Evolutionary conservation across 2,888 invertebrate genomes (phyloP).

Genomic region (Agrotis clavis): DNA sequence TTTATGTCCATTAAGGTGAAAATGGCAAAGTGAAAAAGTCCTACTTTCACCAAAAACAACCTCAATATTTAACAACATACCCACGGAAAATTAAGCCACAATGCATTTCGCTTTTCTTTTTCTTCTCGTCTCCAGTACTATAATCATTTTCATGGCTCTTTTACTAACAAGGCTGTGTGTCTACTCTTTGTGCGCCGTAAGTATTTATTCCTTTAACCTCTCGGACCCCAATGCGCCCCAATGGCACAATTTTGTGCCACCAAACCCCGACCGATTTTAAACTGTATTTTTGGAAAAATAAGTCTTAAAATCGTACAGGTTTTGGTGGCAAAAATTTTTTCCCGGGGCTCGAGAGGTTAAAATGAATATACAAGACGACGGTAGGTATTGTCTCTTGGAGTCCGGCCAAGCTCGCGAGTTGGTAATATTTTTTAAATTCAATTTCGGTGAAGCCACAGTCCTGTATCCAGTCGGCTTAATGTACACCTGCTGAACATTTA

Average conservation of each 20-base stretch:
- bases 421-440: slow-evolving; percentile 91
- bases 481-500: slow-evolving; percentile 89
- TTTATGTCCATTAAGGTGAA: not conserved
- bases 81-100: slow-evolving; percentile 8
- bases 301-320: too few relatives aligned
- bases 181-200: slow-evolving; percentile 73
- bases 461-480: slow-evolving; percentile 88
- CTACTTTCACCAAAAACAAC: not conserved
- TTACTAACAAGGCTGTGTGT: slow-evolving; percentile 75
- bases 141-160: slow-evolving; percentile 52
- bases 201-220: slow-evolving; percentile 87
- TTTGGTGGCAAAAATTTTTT: too few relatives aligned
- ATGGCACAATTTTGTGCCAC: too few relatives aligned
- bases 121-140: slow-evolving; percentile 27
- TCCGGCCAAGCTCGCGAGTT: slow-evolving; percentile 87
- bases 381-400: slow-evolving; percentile 89
- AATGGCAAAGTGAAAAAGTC: not conserved
- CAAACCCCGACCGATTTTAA: too few relatives aligned
- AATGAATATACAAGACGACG: slow-evolving; percentile 87
- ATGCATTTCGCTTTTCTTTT: slow-evolving; percentile 21
- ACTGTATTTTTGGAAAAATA: too few relatives aligned
- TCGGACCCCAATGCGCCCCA: too few relatives aligned
- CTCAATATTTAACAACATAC: not conserved
- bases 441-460: slow-evolving; percentile 89
- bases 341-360: too few relatives aligned